Evolutionary conservation across 2,113 vertebrate species (phyloP), one percentile per base, ranked within the genome.

Genomic region (Hippopotamus amphibius): DNA sequence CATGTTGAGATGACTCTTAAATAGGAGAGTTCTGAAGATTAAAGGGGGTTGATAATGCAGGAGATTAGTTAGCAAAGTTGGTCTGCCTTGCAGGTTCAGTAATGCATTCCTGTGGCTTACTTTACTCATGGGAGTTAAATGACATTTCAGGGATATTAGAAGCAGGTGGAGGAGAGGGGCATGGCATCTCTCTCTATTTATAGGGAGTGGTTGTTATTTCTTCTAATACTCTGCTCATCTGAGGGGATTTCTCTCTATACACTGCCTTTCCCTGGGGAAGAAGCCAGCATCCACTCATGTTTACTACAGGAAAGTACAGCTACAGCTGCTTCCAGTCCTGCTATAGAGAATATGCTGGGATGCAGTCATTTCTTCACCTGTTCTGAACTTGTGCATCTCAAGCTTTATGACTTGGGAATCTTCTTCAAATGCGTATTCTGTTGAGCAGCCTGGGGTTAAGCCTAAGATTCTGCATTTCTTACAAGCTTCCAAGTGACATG

Each of bases 141-240:
- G 59, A 24, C 65, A 87, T 86, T 92, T 93, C 69, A 12, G 53
- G 79, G 88, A 87, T 71, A 48, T 79, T n/a, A 59, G 66, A 91
- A 55, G 84, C 28, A n/a, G 46, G 90, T 57, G 43, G 46, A 86
- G 48, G 71, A 77, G 7, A 68, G 48, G 24, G 2, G 1, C 24
- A n/a, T 76, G 37, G 46, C 21, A 21, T 57, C 33, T 43, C 79
- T 82, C 68, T 14, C 81, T 82, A 28, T 41, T 46, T 48, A 14
- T 41, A 55, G 66, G 72, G n/a, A 30, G 22, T n/a, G 82, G 65
- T 24, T 57, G 74, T 93, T 88, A 79, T 80, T 96, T 88, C 46
- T 80, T 28, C 37, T 65, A 30, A 57, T 57, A 3, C 21, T 90
- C 16, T 41, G 0, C 13, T 59, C 22, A 81, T 50, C 1, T 16